phyloP scores from a whole-genome alignment of 35 echinoderm and acorn worm species.

The Eucidaris tribuloides region DNA sequence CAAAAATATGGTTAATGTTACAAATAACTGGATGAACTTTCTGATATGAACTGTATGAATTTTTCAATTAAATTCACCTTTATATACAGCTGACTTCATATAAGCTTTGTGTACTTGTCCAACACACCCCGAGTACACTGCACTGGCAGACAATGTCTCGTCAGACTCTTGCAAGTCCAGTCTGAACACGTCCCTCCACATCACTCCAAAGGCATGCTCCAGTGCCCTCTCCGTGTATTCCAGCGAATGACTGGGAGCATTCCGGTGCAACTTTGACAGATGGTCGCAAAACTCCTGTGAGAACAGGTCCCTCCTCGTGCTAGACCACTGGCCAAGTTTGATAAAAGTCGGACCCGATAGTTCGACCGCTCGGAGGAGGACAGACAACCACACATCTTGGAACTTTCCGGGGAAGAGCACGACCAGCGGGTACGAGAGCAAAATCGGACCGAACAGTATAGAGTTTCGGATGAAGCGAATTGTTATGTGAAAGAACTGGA shows the following conservation, averaged over 20 bases:
- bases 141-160: slow-evolving; percentile 27
- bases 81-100: slow-evolving; percentile 43
- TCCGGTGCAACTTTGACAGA: slow-evolving; percentile 67
- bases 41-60: background rate
- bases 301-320: slow-evolving; percentile 90
- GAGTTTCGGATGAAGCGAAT: slow-evolving; percentile 24
- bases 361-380: slow-evolving; percentile 47
- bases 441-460: slow-evolving; percentile 60
- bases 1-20: background rate
- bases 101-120: slow-evolving; percentile 92
- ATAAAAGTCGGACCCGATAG: slow-evolving; percentile 91
- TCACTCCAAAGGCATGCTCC: slow-evolving; percentile 67
- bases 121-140: slow-evolving; percentile 86
- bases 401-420: background rate
- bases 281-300: slow-evolving; percentile 71
- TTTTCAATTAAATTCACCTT: slow-evolving; percentile 1
- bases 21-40: background rate
- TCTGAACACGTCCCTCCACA: slow-evolving; percentile 64
- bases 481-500: background rate
- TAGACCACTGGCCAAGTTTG: slow-evolving; percentile 97
- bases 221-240: slow-evolving; percentile 61
- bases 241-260: slow-evolving; percentile 78
- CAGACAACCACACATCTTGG: slow-evolving; percentile 43
- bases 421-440: slow-evolving; percentile 43
- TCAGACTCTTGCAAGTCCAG: slow-evolving; percentile 34